Evolutionary conservation across 2,113 vertebrate genomes (phyloP).

Genomic region (Nymphicus hollandicus): DNA sequence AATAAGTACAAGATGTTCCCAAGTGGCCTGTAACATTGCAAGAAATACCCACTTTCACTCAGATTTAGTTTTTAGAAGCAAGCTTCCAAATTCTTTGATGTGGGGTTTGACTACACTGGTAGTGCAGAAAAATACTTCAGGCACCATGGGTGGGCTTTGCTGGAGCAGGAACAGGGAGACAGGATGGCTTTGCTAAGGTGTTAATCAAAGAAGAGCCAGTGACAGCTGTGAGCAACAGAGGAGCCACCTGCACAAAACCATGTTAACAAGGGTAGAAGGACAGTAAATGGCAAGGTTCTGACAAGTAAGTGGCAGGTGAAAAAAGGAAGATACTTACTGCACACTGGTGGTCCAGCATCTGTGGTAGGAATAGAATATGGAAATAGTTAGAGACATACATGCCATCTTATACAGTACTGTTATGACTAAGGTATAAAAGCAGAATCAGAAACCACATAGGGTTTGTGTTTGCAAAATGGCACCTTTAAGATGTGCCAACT

Average conservation of each 20-base stretch:
- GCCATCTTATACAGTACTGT: not conserved
- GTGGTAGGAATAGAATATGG: not conserved
- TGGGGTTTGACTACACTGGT: not conserved
- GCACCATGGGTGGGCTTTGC: not conserved
- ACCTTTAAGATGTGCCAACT: not conserved
- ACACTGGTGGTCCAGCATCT: not conserved
- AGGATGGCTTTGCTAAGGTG: not conserved
- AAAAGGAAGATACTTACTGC: not conserved
- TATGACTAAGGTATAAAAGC: not conserved
- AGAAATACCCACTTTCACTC: not conserved
- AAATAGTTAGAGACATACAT: not conserved
- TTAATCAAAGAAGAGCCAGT: not conserved
- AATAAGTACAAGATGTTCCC: not conserved
- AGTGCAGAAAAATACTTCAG: not conserved
- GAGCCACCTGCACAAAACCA: not conserved
- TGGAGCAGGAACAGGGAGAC: not conserved
- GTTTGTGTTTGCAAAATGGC: accelerated
- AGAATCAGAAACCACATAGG: not conserved
- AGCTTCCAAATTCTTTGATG: not conserved
- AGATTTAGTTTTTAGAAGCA: not conserved
- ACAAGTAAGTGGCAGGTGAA: not conserved
- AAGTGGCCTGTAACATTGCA: not conserved
- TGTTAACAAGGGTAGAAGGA: not conserved
- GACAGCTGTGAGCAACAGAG: not conserved
- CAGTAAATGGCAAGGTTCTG: not conserved